Evolutionary conservation across 2,888 invertebrate species (phyloP), one percentile per base, ranked within the genome.

Genomic region (Timema cristinae): DNA sequence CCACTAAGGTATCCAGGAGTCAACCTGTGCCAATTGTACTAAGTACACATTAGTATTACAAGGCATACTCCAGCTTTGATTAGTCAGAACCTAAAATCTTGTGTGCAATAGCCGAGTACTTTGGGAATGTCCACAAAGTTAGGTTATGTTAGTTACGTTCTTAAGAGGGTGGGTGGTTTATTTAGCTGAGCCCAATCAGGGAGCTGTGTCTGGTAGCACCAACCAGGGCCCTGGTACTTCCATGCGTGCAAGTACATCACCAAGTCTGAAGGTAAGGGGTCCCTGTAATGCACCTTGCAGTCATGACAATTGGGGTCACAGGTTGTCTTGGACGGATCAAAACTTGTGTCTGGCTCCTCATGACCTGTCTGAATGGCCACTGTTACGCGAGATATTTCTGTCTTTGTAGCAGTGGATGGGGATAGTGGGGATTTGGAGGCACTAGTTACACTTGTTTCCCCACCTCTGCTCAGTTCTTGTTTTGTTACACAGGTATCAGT

Each of bases 241-340:
- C 94, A 94, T 50, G 97, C 97, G 83, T 98, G 98, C 66, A 98
- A 88, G 83, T 95, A 98, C 94, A 98, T 95, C 77, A 96, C 91
- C 73, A 98, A 87, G 82, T 97, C 95, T 77, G 92, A 89, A 0
- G 95, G 94, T 75, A 92, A 89, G 0, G 98, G 97, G 83, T 98
- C 97, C 76, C 93, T 86, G 84, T 94, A 97, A 74, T 92, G 87
- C 72, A 94, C 92, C 83, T 94, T 94, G 83, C 97, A 98, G 83
- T 96, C 94, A 81, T 93, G 92, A 84, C 97, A 98, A 81, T 95
- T 91, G 54, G 91, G 90, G 81, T 96, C 95, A 11, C 90, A 83
- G 11, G 91, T 88, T 83, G 92, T 88, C 79, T 92, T 91, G 75
- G 90, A 89, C 66, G 87, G 85, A 77, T 89, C 86, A 79, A 89